Base-by-base conservation (phyloP, 1,140 invertebrate species). In the Plutomurus gul region DNA sequence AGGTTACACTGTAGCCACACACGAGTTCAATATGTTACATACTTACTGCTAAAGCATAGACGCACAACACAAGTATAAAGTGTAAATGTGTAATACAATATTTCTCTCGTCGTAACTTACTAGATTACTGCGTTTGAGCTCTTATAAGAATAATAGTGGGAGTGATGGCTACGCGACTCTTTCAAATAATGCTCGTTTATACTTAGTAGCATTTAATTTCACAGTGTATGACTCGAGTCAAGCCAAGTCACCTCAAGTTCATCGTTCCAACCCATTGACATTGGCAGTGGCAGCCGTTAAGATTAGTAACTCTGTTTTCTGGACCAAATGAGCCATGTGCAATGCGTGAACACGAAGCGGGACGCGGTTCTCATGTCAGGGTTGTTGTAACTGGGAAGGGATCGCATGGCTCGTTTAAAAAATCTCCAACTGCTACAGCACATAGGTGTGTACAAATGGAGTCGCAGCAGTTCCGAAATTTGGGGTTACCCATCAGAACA, bases 321-420 rank as follows among this genome's bases (percentile, higher is more conserved):
- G 49, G 36, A 43, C 75, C 51, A 76, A 76, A 76, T 76, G 75
- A 76, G 51, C 75, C 75, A 56, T 76, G 49, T 49, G 75, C 49
- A 56, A 56, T 47, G 39, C 51, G 33, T 46, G 75, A 76, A 36
- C 75, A 76, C 47, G 46, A 47, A 37, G 39, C 56, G 56, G 25
- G 20, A 27, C 51, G 20, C 27, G 30, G 16, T 30, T 25, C 22
- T 65, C 16, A n/a, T 33, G 27, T 65, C 10, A 33, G 56, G 25
- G 30, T 25, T 65, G 56, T 25, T 65, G 27, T 65, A 30, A 43
- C 39, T 39, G 13, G 27, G 25, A 27, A 33, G 27, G 56, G 30
- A 65, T 65, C 30, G 56, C 56, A 65, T 65, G 56, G 27, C 56
- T 65, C 56, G 56, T 65, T 65, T 65, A 65, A 65, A 65, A 65